phyloP scores from a whole-genome alignment of 2,888 invertebrate genomes.

The Pseudoips prasinana region DNA sequence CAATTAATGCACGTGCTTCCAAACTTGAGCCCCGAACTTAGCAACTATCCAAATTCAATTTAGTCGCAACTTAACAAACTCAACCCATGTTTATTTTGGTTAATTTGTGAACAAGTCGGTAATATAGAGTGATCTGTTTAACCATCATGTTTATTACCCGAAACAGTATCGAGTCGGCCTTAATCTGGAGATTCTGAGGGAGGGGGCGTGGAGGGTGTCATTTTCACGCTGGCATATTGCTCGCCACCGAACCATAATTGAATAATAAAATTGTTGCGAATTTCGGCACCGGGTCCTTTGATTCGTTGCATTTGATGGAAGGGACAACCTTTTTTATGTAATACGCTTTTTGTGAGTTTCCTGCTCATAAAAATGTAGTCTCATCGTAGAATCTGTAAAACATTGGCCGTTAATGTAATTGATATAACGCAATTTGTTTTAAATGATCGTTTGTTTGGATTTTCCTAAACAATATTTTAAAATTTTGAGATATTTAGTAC shows the following conservation, averaged over 20 bases:
- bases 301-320: constrained; percentile 46
- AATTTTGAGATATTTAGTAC: too few relatives aligned
- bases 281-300: constrained; percentile 51
- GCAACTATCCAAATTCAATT: constrained; percentile 61
- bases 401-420: constrained; percentile 27
- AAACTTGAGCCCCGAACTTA: constrained; percentile 41
- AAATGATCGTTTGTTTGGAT: constrained; percentile 17
- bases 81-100: constrained; percentile 50
- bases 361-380: constrained; percentile 26
- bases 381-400: constrained; percentile 12
- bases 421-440: constrained; percentile 12
- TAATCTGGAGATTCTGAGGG: constrained; percentile 43
- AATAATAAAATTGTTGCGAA: constrained; percentile 67
- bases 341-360: constrained; percentile 21
- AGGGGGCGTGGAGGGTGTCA: constrained; percentile 48
- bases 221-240: constrained; percentile 65
- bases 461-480: background rate
- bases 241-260: constrained; percentile 60
- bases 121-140: constrained; percentile 52
- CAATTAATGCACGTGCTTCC: constrained; percentile 49
- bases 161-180: constrained; percentile 46
- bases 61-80: constrained; percentile 36
- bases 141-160: constrained; percentile 59
- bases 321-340: constrained; percentile 32
- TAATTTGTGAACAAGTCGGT: constrained; percentile 58